phyloP scores from a whole-genome alignment of 2,113 vertebrate genomes.

The Lampris incognitus region DNA sequence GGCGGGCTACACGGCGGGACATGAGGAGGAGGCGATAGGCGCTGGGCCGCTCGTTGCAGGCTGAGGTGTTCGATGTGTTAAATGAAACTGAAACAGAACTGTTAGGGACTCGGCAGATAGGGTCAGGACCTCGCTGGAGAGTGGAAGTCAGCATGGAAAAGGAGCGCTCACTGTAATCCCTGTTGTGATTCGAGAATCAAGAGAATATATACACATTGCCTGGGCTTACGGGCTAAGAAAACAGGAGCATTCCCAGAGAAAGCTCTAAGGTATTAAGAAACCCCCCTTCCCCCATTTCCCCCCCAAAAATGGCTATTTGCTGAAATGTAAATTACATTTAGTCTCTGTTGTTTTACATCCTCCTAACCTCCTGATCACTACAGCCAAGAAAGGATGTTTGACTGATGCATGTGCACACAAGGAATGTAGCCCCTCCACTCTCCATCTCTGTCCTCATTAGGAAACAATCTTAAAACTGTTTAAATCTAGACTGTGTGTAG shows the following conservation, averaged over 20 bases:
- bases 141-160: conserved; percentile 53
- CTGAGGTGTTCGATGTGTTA: conserved; percentile 72
- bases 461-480: conserved; percentile 52
- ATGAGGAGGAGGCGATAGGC: conserved; percentile 54
- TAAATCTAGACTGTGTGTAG: conserved; percentile 34
- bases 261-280: neutral
- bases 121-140: conserved; percentile 66
- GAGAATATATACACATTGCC: conserved; percentile 46
- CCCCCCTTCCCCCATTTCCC: neutral
- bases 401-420: conserved; percentile 70
- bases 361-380: conserved; percentile 20
- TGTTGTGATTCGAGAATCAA: conserved; percentile 48
- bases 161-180: conserved; percentile 42
- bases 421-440: conserved; percentile 73
- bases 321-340: neutral
- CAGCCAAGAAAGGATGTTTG: conserved; percentile 24
- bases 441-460: conserved; percentile 54
- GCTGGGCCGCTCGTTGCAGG: conserved; percentile 70
- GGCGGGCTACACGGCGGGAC: conserved; percentile 66
- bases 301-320: neutral
- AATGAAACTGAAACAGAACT: conserved; percentile 69
- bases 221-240: conserved; percentile 3
- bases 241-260: conserved; percentile 12
- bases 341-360: neutral
- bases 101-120: conserved; percentile 67